Evolutionary conservation across 2,888 invertebrate species (phyloP), one percentile per base, ranked within the genome.

Genomic region (Drosophila quinaria): DNA sequence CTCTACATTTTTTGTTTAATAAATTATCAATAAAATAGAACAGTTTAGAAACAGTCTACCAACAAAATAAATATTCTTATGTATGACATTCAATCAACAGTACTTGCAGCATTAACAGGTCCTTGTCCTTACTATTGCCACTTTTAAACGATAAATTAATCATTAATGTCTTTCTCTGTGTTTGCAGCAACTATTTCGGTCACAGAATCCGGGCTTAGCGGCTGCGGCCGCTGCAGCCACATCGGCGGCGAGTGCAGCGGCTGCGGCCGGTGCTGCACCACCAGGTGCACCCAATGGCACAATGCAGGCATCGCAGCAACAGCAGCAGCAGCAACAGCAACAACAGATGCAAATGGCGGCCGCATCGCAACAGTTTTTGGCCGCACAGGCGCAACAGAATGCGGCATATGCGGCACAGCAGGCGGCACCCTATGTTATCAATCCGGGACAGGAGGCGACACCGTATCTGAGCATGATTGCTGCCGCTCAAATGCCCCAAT

Each of bases 391-490:
- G 85, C 97, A 97, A 92, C 97, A 97, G 69, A 92, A 91, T 88
- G 93, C 93, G 29, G 92, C 92, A 33, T 93, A 92, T 78, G 93
- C 92, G 37, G 96, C 96, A 90, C 95, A 96, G 65, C 95, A 97
- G 90, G 92, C 92, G 46, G 96, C 97, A 50, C 96, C 97, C 60
- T 98, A 97, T 92, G 96, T 97, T 89, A 96, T 97, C 89, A 97
- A 97, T 93, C 96, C 97, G 56, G 94, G 94, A 35, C 96, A 96
- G 92, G 96, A 96, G 92, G 93, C 93, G 31, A 93, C 95, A 78
- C 98, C 97, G 33, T 98, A 98, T 93, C 96, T 97, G 90, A 95
- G 96, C 66, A 94, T 97, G 91, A 96, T 96, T 90, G 95, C 97
- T 91, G 96, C 97, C 90, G 96, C 95, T 93, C 94, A 96, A 92